Conservation (phyloP, 2,888 invertebrate species). For the Drosophila hamatofila region DNA sequence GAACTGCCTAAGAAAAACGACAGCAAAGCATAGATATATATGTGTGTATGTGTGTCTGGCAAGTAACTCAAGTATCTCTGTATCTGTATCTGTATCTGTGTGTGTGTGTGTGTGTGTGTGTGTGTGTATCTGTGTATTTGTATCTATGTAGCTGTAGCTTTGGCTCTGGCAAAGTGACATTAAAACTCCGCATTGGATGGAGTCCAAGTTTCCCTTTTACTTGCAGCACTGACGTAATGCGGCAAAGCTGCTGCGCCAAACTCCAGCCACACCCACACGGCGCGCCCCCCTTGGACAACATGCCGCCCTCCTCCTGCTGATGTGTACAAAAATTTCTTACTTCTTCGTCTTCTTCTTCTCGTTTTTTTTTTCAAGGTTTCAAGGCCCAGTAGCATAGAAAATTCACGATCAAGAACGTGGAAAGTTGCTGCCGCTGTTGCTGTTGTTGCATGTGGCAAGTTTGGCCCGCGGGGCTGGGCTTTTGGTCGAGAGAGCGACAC, state of each 20-base stretch:
- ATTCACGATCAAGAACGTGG: constrained; percentile 84
- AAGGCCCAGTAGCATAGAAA: constrained; percentile 85
- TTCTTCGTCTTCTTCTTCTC: constrained; percentile 8
- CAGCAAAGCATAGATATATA: constrained; percentile 54
- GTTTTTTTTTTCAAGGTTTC: constrained; percentile 68
- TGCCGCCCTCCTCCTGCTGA: constrained; percentile 7
- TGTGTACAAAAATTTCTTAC: constrained; percentile 58
- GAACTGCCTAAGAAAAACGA: constrained; percentile 58
- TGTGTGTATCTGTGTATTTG: constrained; percentile 41
- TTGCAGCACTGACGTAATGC: constrained; percentile 79
- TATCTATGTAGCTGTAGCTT: constrained; percentile 10
- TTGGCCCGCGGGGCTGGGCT: constrained; percentile 6
- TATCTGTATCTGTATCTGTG: constrained; percentile 13
- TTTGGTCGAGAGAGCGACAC: constrained; percentile 72
- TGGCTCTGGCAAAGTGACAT: constrained; percentile 40
- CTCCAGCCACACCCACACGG: constrained; percentile 14
- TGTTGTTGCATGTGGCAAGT: constrained; percentile 42
- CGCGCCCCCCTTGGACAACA: neutral
- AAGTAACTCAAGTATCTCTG: constrained; percentile 28
- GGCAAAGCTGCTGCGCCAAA: constrained; percentile 68
- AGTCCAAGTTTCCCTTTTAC: constrained; percentile 78
- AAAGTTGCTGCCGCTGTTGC: constrained; percentile 68
- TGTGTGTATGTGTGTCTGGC: constrained; percentile 1
- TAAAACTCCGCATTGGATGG: constrained; percentile 50
- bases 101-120: neutral